These are phyloP conservation scores for Tenthredo notha DNA, from an alignment of 2,888 invertebrate species.

Conservation along the genomic window DNA sequence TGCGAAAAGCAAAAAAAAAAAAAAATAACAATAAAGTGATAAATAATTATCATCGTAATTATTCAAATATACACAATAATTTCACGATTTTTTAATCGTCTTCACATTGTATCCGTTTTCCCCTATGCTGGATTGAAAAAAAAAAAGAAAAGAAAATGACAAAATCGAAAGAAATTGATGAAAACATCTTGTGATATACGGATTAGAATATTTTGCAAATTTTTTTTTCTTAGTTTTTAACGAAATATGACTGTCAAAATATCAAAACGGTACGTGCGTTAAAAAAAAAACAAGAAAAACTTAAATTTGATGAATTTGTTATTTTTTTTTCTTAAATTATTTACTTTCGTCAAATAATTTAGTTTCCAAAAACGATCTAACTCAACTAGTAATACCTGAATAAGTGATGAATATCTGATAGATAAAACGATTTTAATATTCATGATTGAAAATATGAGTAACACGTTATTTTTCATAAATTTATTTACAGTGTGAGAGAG, in stretches of 20 bases:
- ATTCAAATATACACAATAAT: neutral
- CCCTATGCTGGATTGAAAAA: neutral
- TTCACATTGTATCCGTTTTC: neutral
- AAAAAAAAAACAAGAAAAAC: neutral
- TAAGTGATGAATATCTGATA: too few species aligned
- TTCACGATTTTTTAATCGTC: neutral
- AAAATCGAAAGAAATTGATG: neutral
- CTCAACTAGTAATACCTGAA: too few species aligned
- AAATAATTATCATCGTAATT: neutral
- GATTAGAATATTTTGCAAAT: neutral
- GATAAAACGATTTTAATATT: neutral
- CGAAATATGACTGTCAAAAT: slow-evolving; percentile 74
- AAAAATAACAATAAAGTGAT: neutral
- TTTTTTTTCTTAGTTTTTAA: too few species aligned
- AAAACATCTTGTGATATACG: neutral
- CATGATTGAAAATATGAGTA: neutral
- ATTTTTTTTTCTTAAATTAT: neutral
- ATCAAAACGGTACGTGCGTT: slow-evolving; percentile 70
- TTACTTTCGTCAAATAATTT: too few species aligned
- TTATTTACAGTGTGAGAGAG: slow-evolving; percentile 89
- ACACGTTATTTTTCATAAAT: slow-evolving; percentile 46
- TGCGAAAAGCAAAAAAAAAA: neutral
- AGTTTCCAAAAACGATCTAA: neutral
- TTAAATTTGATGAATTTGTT: neutral
- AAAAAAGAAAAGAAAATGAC: neutral